These are phyloP conservation scores for Pammene aurita DNA, from an alignment of 2,888 invertebrate species.

Conservation along the genomic window DNA sequence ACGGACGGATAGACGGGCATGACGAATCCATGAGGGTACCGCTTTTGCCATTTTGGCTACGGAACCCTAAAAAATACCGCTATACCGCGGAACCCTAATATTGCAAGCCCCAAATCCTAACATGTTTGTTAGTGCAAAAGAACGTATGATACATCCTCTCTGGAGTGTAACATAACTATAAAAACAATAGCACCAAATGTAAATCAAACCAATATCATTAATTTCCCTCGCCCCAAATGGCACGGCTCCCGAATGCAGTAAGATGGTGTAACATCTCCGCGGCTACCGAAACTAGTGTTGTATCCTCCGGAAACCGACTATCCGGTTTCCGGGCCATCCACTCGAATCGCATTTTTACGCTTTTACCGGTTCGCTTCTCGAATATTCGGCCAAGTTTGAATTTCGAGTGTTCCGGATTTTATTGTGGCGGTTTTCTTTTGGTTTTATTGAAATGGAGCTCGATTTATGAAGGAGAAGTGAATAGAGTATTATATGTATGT, in stretches of 20 bases:
- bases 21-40: too few species aligned
- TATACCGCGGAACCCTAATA: too few species aligned
- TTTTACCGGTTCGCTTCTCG: conserved; percentile 23
- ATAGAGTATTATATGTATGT: not conserved
- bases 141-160: too few species aligned
- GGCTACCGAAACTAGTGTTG: conserved; percentile 14
- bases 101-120: too few species aligned
- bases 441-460: conserved; percentile 15
- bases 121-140: too few species aligned
- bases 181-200: not conserved
- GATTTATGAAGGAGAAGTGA: not conserved
- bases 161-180: not conserved
- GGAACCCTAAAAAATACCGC: too few species aligned
- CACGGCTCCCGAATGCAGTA: conserved; percentile 6
- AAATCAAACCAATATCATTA: conserved; percentile 2
- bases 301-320: conserved; percentile 18
- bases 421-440: conserved; percentile 13
- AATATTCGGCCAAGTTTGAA: conserved; percentile 27
- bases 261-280: conserved; percentile 6
- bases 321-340: conserved; percentile 26
- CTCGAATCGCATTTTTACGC: conserved; percentile 31
- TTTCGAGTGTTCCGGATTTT: conserved; percentile 19
- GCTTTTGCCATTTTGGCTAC: too few species aligned
- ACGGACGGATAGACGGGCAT: too few species aligned
- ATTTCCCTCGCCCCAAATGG: conserved; percentile 6